Evolutionary conservation across 2,888 invertebrate genomes (phyloP).

Genomic region (Drosophila rellima): DNA sequence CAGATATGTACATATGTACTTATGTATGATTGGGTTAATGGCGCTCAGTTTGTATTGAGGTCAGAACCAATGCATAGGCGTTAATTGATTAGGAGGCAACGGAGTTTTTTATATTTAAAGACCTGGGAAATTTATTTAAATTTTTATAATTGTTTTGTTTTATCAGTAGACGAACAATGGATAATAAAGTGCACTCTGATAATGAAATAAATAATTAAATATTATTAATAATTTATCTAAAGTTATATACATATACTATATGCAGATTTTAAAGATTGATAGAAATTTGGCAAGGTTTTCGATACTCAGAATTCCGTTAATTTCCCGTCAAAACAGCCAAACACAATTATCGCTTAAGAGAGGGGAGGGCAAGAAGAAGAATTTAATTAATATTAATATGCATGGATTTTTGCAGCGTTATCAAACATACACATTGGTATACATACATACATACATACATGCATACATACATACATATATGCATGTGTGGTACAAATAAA

Average conservation of each 20-base stretch:
- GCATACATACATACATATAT: background rate
- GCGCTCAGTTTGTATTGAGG: conserved; percentile 51
- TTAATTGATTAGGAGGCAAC: conserved; percentile 31
- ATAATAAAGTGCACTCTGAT: background rate
- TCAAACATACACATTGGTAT: conserved; percentile 21
- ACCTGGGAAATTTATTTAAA: conserved; percentile 21
- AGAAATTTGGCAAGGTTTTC: background rate
- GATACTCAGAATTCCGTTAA: background rate
- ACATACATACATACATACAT: background rate
- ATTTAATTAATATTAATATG: conserved; percentile 29
- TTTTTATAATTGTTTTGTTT: conserved; percentile 10
- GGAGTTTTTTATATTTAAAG: background rate
- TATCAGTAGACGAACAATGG: conserved; percentile 12
- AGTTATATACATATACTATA: background rate
- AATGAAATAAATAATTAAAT: conserved; percentile 1
- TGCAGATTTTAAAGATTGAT: conserved; percentile 3
- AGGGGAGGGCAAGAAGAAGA: background rate
- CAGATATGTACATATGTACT: conserved; percentile 10
- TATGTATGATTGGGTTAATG: conserved; percentile 35
- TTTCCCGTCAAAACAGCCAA: conserved; percentile 1
- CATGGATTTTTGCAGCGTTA: conserved; percentile 30
- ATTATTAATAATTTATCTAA: conserved; percentile 3
- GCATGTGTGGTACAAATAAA: conserved; percentile 15
- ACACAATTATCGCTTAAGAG: conserved; percentile 11
- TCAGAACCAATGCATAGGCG: conserved; percentile 41